A percentile compares a stretch with the other conserved stretches of the same genome.
These are phyloP conservation scores for Syrrhaptes paradoxus DNA, from an alignment of 2,113 vertebrate species.

Conservation along the genomic window DNA sequence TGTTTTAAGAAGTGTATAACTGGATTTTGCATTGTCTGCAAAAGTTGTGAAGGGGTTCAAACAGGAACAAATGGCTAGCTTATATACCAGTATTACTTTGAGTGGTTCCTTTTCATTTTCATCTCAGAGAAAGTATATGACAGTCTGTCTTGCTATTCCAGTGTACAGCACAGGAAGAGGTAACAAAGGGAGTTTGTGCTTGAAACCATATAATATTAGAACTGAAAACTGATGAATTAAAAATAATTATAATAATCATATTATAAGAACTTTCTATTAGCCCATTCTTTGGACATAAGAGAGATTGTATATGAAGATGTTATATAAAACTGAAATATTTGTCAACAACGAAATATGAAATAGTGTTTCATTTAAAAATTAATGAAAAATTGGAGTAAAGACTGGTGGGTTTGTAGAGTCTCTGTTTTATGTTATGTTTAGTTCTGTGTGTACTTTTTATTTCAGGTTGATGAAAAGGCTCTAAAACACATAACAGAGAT, in stretches of 20 bases:
- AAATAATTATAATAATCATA: background rate
- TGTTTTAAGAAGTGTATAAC: background rate
- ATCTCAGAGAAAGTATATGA: background rate
- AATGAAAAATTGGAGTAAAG: background rate
- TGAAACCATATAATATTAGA: background rate
- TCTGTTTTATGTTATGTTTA: background rate
- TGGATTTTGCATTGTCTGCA: background rate
- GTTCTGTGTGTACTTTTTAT: background rate
- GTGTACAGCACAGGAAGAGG: background rate
- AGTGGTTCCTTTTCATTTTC: background rate
- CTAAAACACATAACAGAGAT: slow-evolving; percentile 97
- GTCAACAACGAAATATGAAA: background rate
- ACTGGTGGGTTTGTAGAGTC: background rate
- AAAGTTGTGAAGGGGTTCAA: background rate
- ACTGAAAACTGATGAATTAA: background rate
- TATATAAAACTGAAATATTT: background rate
- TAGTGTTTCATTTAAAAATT: background rate
- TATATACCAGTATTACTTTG: background rate
- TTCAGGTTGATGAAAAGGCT: slow-evolving; percentile 94
- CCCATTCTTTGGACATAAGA: background rate
- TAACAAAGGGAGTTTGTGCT: background rate
- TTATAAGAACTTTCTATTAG: background rate
- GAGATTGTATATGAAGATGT: background rate
- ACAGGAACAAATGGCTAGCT: background rate
- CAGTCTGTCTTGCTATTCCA: background rate